Conservation (phyloP, 2,113 vertebrate species). For the Poeciliopsis prolifica region DNA sequence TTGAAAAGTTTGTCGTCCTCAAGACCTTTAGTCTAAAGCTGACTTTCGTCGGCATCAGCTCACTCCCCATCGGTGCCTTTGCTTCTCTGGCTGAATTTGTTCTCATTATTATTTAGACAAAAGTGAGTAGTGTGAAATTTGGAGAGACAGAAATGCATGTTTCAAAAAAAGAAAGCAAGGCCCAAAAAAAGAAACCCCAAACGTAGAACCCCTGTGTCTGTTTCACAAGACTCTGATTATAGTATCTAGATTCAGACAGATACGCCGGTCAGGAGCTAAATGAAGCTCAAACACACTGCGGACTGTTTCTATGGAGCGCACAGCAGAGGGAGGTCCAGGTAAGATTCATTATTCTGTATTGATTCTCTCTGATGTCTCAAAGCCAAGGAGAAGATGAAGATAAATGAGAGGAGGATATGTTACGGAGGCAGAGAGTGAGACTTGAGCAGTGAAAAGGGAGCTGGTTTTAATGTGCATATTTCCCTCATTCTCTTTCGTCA, state of each 20-base stretch:
- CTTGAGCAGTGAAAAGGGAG: neutral
- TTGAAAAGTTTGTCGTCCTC: conserved; percentile 36
- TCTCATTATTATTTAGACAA: conserved; percentile 37
- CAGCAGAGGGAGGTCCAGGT: conserved; percentile 31
- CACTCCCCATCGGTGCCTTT: conserved; percentile 40
- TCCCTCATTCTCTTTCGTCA: conserved; percentile 7
- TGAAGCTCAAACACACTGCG: conserved; percentile 12
- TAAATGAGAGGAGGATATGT: conserved; percentile 30
- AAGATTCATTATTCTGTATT: conserved; percentile 47
- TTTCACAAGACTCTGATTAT: neutral
- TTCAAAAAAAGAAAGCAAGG: neutral
- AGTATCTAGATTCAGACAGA: neutral
- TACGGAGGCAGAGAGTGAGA: conserved; percentile 5
- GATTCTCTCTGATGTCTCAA: conserved; percentile 32
- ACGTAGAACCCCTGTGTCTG: neutral
- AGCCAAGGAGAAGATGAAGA: conserved; percentile 17
- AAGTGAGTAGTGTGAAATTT: conserved; percentile 33
- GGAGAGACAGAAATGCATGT: conserved; percentile 23
- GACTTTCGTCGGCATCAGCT: conserved; percentile 33
- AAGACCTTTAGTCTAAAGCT: conserved; percentile 47
- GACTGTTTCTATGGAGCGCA: conserved; percentile 8
- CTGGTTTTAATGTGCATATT: neutral
- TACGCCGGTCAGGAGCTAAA: neutral
- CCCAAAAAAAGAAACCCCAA: neutral
- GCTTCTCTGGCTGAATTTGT: conserved; percentile 18